Evolutionary conservation across 2,113 vertebrate species (phyloP).

Genomic region (Melanerpes aurifrons): DNA sequence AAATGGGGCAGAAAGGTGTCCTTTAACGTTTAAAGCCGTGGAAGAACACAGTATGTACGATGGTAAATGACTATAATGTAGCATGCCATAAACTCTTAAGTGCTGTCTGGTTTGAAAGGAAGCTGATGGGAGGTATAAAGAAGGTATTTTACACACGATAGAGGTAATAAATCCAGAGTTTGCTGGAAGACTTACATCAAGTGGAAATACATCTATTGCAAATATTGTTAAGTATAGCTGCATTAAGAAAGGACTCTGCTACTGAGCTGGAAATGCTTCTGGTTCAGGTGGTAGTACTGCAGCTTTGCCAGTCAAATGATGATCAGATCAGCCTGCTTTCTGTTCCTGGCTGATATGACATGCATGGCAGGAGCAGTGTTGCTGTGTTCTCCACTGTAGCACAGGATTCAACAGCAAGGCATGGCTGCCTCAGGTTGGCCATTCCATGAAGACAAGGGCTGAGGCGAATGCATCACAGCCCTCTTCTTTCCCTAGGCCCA

Average conservation of each 20-base stretch:
- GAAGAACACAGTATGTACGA: constrained; percentile 15
- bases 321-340: neutral
- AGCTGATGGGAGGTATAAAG: constrained; percentile 39
- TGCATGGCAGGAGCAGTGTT: neutral
- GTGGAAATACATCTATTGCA: constrained; percentile 36
- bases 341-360: neutral
- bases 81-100: constrained; percentile 52
- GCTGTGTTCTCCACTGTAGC: neutral
- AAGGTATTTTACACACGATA: constrained; percentile 17
- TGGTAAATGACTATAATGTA: constrained; percentile 52
- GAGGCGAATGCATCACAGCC: fast-evolving
- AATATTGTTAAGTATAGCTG: constrained; percentile 36
- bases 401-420: neutral
- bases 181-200: constrained; percentile 24
- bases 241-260: constrained; percentile 3
- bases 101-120: constrained; percentile 37
- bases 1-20: constrained; percentile 37
- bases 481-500: neutral
- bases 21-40: constrained; percentile 39
- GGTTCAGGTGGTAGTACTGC: neutral
- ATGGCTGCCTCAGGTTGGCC: neutral
- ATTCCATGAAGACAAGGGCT: neutral
- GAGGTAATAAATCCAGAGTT: constrained; percentile 55
- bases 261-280: neutral
- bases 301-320: neutral